Conservation (phyloP, 2,113 vertebrate species). For the Cyrtonyx montezumae region DNA sequence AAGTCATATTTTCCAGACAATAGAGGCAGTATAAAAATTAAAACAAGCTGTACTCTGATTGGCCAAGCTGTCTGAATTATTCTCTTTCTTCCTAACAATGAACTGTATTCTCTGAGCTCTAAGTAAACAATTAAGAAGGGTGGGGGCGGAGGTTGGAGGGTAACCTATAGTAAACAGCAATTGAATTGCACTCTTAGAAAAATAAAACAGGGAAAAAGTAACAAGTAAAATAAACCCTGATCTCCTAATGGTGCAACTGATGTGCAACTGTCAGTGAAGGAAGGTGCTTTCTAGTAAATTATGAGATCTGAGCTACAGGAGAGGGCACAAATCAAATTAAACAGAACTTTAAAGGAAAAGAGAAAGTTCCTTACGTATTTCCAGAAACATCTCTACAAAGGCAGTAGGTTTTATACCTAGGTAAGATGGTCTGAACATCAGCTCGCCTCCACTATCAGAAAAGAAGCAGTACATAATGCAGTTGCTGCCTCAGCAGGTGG, state of each 20-base stretch:
- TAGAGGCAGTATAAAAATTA: slow-evolving; percentile 63
- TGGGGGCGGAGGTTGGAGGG: not conserved
- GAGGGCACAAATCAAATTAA: not conserved
- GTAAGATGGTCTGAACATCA: not conserved
- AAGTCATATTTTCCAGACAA: slow-evolving; percentile 71
- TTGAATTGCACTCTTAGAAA: slow-evolving; percentile 5
- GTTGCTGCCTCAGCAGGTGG: slow-evolving; percentile 57
- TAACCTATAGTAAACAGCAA: slow-evolving; percentile 47
- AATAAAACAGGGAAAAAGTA: not conserved
- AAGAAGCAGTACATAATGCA: not conserved
- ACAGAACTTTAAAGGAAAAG: not conserved
- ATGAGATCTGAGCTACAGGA: not conserved
- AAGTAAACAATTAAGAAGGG: slow-evolving; percentile 56
- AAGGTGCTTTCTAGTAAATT: not conserved
- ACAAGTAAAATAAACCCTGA: not conserved
- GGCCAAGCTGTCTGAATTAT: slow-evolving; percentile 49
- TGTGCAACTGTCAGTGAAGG: not conserved
- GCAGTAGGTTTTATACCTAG: not conserved
- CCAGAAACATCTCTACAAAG: not conserved
- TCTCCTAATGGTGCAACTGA: not conserved
- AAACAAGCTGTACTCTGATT: slow-evolving; percentile 68
- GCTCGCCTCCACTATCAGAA: accelerated
- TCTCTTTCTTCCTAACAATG: slow-evolving; percentile 66
- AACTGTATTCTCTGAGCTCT: slow-evolving; percentile 33
- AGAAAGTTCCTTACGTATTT: not conserved